A percentile compares a stretch with the other conserved stretches of the same genome.
Conservation (phyloP, 2,888 invertebrate species). For the Chydorus sphaericus region DNA sequence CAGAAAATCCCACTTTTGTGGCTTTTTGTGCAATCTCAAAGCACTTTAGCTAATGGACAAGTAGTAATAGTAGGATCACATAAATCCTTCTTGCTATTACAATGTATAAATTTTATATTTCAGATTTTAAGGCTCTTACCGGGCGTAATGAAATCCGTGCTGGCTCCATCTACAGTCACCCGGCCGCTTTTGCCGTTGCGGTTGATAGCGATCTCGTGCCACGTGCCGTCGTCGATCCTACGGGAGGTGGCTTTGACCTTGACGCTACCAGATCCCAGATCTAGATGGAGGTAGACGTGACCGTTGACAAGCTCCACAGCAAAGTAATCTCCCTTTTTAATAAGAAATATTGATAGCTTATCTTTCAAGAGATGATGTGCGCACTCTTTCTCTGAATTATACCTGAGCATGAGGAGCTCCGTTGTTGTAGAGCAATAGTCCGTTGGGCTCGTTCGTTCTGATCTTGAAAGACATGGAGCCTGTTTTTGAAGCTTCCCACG, state of each 20-base stretch:
- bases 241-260: slow-evolving; percentile 64
- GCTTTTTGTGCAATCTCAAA: no score
- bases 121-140: slow-evolving; percentile 35
- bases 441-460: slow-evolving; percentile 87
- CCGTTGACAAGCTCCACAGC: slow-evolving; percentile 89
- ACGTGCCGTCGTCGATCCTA: slow-evolving; percentile 70
- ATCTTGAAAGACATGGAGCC: slow-evolving; percentile 88
- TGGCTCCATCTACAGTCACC: slow-evolving; percentile 74
- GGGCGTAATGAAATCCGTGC: slow-evolving; percentile 74
- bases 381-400: not conserved
- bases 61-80: no score
- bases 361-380: not conserved
- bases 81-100: not conserved
- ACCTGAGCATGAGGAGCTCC: slow-evolving; percentile 32
- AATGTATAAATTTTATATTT: not conserved
- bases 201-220: slow-evolving; percentile 79
- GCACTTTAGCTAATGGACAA: no score
- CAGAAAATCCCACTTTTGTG: no score
- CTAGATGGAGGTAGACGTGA: slow-evolving; percentile 79
- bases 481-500: slow-evolving; percentile 75
- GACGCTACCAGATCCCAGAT: slow-evolving; percentile 79
- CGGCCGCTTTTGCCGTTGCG: slow-evolving; percentile 69
- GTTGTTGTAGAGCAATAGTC: slow-evolving; percentile 81
- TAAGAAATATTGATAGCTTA: not conserved
- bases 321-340: slow-evolving; percentile 68